Evolutionary conservation across 2,888 invertebrate species (phyloP).

Genomic region (Chouioia cunea): DNA sequence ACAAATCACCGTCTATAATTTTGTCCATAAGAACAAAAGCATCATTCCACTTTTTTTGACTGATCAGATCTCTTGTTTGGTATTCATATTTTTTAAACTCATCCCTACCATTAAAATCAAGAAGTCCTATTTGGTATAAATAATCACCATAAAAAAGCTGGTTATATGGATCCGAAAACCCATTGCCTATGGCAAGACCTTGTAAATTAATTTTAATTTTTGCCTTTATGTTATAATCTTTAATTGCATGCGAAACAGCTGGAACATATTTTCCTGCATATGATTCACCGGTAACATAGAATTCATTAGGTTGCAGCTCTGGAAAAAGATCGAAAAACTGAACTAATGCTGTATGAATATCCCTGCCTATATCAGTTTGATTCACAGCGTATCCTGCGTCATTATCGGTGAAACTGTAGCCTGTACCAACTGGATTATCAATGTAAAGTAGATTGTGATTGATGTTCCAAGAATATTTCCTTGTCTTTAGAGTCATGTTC

Average conservation of each 20-base stretch:
- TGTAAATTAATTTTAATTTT: slow-evolving; percentile 77
- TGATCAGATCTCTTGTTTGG: slow-evolving; percentile 73
- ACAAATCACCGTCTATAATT: slow-evolving; percentile 79
- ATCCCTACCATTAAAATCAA: slow-evolving; percentile 75
- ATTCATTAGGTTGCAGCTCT: slow-evolving; percentile 79
- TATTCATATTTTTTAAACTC: slow-evolving; percentile 75
- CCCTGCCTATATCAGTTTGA: slow-evolving; percentile 83
- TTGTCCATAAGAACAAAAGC: slow-evolving; percentile 81
- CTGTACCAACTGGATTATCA: slow-evolving; percentile 94
- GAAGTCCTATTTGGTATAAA: slow-evolving; percentile 81
- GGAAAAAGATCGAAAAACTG: slow-evolving; percentile 91
- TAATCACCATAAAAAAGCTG: slow-evolving; percentile 84
- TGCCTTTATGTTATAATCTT: slow-evolving; percentile 74
- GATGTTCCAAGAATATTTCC: slow-evolving; percentile 84
- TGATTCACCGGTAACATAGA: slow-evolving; percentile 91
- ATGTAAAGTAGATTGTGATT: slow-evolving; percentile 87
- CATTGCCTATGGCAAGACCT: slow-evolving; percentile 84
- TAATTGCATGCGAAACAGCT: slow-evolving; percentile 81
- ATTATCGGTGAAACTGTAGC: slow-evolving; percentile 88
- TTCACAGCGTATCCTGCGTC: slow-evolving; percentile 83
- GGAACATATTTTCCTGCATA: slow-evolving; percentile 89
- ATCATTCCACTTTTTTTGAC: slow-evolving; percentile 74
- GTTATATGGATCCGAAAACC: slow-evolving; percentile 82
- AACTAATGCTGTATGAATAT: slow-evolving; percentile 80
- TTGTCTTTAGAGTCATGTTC: slow-evolving; percentile 70